phyloP scores from a whole-genome alignment of 2,888 invertebrate genomes.

The Acleris laterana region DNA sequence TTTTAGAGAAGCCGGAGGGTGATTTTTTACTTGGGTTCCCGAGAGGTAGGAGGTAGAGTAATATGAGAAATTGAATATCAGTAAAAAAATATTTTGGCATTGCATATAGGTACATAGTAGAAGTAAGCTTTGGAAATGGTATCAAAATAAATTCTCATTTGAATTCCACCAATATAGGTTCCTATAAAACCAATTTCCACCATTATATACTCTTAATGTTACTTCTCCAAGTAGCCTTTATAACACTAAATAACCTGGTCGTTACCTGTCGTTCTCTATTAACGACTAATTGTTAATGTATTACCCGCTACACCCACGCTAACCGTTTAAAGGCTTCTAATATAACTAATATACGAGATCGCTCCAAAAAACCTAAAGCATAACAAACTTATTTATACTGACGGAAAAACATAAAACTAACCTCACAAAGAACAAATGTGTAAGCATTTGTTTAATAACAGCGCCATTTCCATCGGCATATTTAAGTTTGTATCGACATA shows the following conservation, averaged over 20 bases:
- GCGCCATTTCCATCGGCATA: constrained; percentile 1
- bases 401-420: not conserved
- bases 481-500: constrained; percentile 18
- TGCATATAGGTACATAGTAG: too few relatives aligned
- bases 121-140: too few relatives aligned
- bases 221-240: not conserved
- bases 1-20: too few relatives aligned
- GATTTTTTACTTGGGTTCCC: too few relatives aligned
- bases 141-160: too few relatives aligned
- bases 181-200: too few relatives aligned
- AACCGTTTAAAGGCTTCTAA: constrained; percentile 17
- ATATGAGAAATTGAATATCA: too few relatives aligned
- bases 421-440: not conserved
- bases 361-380: constrained; percentile 20
- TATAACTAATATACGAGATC: constrained; percentile 30
- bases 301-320: constrained; percentile 18
- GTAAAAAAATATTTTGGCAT: too few relatives aligned
- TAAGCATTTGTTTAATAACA: not conserved
- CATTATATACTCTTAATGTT: too few relatives aligned
- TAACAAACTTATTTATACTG: constrained; percentile 16
- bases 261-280: constrained; percentile 18
- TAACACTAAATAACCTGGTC: not conserved
- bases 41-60: too few relatives aligned
- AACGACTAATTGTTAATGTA: constrained; percentile 32
- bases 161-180: too few relatives aligned